Evolutionary conservation across 2,113 vertebrate species (phyloP).

Genomic region (Nerophis ophidion): DNA sequence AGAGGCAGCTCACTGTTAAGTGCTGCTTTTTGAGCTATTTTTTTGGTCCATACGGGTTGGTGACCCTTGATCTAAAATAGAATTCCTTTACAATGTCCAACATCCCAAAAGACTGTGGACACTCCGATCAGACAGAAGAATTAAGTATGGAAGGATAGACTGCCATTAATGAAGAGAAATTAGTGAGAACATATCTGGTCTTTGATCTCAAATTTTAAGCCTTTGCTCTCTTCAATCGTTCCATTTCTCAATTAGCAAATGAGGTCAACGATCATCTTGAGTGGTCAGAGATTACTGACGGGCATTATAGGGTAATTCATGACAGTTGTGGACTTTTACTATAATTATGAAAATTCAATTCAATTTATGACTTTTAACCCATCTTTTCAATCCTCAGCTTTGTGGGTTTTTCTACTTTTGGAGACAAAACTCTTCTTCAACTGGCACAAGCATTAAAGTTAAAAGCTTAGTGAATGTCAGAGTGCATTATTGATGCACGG

Average conservation of each 20-base stretch:
- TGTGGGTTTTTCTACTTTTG: conserved; percentile 30
- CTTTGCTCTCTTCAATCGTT: conserved; percentile 38
- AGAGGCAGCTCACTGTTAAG: too few species aligned
- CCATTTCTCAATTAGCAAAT: conserved; percentile 60
- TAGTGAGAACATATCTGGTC: not conserved
- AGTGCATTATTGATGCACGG: conserved; percentile 33
- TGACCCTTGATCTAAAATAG: too few species aligned
- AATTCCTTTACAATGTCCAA: too few species aligned
- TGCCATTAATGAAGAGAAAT: too few species aligned
- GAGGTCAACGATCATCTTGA: conserved; percentile 48
- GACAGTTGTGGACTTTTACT: conserved; percentile 51
- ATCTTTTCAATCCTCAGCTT: conserved; percentile 43
- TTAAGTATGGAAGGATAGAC: too few species aligned
- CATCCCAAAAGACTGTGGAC: too few species aligned
- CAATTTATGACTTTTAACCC: conserved; percentile 54
- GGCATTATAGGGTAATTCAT: conserved; percentile 54
- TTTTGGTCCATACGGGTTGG: too few species aligned
- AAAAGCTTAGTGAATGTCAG: conserved; percentile 33
- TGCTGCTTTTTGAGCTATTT: too few species aligned
- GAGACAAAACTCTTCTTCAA: conserved; percentile 36
- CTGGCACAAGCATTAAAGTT: conserved; percentile 43
- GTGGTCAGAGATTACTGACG: conserved; percentile 40
- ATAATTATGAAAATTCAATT: conserved; percentile 66
- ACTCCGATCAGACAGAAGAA: too few species aligned
- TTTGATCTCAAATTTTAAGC: conserved; percentile 25